A percentile compares a stretch with the other conserved stretches of the same genome.
Evolutionary conservation across 2,113 vertebrate genomes (phyloP).

Genomic region (Serinus canaria): DNA sequence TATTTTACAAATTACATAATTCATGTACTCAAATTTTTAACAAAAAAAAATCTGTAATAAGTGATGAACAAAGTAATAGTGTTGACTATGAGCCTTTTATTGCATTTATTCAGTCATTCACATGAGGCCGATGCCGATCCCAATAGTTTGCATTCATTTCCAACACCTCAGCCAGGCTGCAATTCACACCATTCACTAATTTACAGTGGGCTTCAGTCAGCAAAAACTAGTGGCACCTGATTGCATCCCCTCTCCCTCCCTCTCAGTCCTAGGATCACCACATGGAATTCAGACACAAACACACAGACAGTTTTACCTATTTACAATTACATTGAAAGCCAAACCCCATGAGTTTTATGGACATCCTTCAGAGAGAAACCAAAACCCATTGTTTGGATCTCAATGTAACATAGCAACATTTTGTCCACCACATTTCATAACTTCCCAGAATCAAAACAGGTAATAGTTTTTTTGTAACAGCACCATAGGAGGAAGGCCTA

Average conservation of each 20-base stretch:
- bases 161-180: background rate
- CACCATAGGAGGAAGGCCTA: conserved; percentile 47
- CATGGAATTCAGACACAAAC: conserved; percentile 33
- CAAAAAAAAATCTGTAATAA: background rate
- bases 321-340: conserved; percentile 73
- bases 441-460: background rate
- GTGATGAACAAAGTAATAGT: background rate
- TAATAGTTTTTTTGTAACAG: conserved; percentile 26
- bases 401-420: conserved; percentile 64
- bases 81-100: conserved; percentile 28
- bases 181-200: background rate
- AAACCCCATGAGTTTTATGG: conserved; percentile 51
- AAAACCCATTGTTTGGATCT: conserved; percentile 55
- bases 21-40: background rate
- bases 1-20: conserved; percentile 25
- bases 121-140: background rate
- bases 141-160: background rate
- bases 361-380: conserved; percentile 61
- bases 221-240: background rate
- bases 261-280: background rate
- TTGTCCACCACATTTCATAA: conserved; percentile 46
- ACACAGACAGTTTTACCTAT: conserved; percentile 62
- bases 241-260: background rate
- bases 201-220: background rate
- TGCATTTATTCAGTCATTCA: conserved; percentile 29